Percentiles rank a stretch among this genome's conserved stretches.
phyloP scores from a whole-genome alignment of 2,888 invertebrate species.

The Caenorhabditis afra region DNA sequence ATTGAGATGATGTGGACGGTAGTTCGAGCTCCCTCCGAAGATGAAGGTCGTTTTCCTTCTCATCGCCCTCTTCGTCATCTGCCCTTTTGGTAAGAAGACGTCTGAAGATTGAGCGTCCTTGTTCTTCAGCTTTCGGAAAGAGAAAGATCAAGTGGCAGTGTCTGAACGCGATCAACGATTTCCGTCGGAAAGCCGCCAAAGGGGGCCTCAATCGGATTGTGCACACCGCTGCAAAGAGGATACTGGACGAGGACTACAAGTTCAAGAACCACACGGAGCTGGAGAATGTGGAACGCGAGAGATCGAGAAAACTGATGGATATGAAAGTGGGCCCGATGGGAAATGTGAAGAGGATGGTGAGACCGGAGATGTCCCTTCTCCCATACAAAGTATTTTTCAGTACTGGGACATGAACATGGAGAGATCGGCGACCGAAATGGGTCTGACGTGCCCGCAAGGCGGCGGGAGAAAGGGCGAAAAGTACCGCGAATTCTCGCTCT shows the following conservation, averaged over 20 bases:
- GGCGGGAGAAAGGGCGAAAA: background rate
- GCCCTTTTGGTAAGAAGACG: background rate
- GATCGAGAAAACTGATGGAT: background rate
- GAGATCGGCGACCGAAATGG: background rate
- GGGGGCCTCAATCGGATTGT: background rate
- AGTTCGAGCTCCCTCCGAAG: too few species aligned
- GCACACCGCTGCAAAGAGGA: background rate
- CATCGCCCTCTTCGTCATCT: background rate
- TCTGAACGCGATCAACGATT: background rate
- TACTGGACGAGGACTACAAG: background rate
- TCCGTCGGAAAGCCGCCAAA: background rate
- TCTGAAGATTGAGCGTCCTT: too few species aligned
- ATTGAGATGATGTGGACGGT: too few species aligned
- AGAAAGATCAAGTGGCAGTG: background rate
- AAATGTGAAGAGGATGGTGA: conserved; percentile 2
- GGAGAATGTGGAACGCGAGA: background rate
- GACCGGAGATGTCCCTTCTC: background rate
- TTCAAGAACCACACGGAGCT: background rate
- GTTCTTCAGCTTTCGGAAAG: too few species aligned
- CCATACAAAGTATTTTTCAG: background rate
- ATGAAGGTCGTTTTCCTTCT: too few species aligned
- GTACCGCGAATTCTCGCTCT: conserved; percentile 1
- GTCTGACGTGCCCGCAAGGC: background rate
- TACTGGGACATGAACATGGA: background rate
- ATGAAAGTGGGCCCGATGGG: background rate